These are phyloP conservation scores for Heteronetta atricapilla DNA, from an alignment of 2,113 vertebrate genomes.

Conservation along the genomic window DNA sequence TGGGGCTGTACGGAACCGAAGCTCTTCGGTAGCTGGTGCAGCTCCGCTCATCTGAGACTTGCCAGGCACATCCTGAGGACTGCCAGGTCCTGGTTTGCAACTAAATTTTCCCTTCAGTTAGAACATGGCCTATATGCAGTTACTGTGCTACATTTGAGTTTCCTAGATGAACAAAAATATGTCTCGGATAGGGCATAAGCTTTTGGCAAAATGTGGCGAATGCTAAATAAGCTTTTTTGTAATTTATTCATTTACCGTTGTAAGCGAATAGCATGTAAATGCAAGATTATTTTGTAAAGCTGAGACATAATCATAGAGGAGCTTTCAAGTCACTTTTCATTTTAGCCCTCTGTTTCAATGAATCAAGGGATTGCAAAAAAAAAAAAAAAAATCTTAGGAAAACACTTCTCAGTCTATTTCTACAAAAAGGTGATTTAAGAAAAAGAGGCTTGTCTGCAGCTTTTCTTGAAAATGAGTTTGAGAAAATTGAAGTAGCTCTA, in stretches of 20 bases:
- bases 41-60: not conserved
- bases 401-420: not conserved
- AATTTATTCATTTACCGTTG: not conserved
- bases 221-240: not conserved
- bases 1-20: constrained; percentile 20
- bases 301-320: not conserved
- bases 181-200: not conserved
- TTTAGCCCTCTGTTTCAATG: not conserved
- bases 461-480: not conserved
- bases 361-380: not conserved
- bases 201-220: not conserved
- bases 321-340: not conserved
- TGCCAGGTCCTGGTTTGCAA: not conserved
- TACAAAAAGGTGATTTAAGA: not conserved
- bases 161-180: not conserved
- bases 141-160: not conserved
- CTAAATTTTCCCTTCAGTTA: not conserved
- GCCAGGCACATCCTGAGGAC: constrained; percentile 26
- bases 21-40: constrained; percentile 26
- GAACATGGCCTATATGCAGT: not conserved
- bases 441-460: not conserved
- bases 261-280: not conserved
- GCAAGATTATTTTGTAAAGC: not conserved
- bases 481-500: not conserved
- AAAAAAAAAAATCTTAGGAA: not conserved